A percentile compares a stretch with the other conserved stretches of the same genome.
These are phyloP conservation scores for Achlya flavicornis DNA, from an alignment of 2,888 invertebrate species.

Conservation along the genomic window DNA sequence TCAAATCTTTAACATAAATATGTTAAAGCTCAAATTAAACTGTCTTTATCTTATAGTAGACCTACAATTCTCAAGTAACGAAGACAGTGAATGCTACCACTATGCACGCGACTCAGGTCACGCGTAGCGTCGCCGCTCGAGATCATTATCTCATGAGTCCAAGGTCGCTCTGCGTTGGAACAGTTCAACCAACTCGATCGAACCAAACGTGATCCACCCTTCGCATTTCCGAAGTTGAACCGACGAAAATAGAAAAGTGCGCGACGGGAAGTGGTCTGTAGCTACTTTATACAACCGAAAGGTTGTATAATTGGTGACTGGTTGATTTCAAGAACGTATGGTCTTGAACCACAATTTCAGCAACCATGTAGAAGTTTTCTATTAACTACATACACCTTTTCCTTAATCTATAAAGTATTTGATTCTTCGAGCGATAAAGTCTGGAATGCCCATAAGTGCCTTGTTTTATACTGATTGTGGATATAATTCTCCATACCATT, in stretches of 20 bases:
- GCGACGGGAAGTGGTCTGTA: neutral
- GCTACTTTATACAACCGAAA: no score
- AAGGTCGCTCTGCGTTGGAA: constrained; percentile 42
- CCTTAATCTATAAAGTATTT: no score
- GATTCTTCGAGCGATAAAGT: no score
- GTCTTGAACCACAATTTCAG: neutral
- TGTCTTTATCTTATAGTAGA: neutral
- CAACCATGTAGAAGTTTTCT: no score
- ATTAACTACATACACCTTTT: no score
- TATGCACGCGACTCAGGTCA: constrained; percentile 32
- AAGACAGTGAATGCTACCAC: constrained; percentile 17
- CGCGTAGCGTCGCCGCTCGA: constrained; percentile 31
- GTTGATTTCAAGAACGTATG: neutral
- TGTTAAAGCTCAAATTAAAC: no score
- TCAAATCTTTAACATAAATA: no score
- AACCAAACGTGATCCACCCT: constrained; percentile 26
- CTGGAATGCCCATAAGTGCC: no score
- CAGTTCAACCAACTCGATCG: constrained; percentile 27
- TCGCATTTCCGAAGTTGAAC: neutral
- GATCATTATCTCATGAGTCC: constrained; percentile 45
- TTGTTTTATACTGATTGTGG: no score
- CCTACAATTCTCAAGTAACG: no score
- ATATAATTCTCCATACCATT: no score
- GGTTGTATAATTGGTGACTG: no score
- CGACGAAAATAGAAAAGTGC: neutral